Conservation (phyloP, 1,140 invertebrate species). For the Copidosoma floridanum region DNA sequence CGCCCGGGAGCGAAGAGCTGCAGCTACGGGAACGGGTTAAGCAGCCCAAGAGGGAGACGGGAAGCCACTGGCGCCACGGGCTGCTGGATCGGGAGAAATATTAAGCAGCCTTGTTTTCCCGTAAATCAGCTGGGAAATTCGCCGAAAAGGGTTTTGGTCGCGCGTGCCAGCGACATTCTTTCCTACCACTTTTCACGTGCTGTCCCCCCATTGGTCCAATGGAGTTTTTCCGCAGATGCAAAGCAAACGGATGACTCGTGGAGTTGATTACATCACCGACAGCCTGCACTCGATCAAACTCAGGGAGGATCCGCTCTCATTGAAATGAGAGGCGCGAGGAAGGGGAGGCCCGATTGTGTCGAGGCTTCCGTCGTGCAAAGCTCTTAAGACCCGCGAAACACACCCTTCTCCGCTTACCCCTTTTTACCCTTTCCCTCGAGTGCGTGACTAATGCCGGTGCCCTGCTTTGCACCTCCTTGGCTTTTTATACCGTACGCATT, state of each 20-base stretch:
- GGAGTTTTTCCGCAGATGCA: too few species aligned
- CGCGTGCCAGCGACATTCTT: slow-evolving; percentile 25
- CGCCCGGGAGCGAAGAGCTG: slow-evolving; percentile 17
- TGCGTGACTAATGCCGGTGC: slow-evolving; percentile 42
- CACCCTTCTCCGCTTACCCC: too few species aligned
- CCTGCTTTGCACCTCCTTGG: too few species aligned
- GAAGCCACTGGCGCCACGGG: slow-evolving; percentile 49
- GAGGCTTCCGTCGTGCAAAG: slow-evolving; percentile 3
- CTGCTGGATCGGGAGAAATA: slow-evolving; percentile 52
- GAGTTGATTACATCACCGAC: too few species aligned
- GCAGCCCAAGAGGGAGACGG: slow-evolving; percentile 46
- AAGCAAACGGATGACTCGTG: too few species aligned
- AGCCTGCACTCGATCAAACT: too few species aligned
- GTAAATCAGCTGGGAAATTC: slow-evolving; percentile 56
- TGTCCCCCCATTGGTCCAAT: neutral
- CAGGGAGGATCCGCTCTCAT: too few species aligned
- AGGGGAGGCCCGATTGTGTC: slow-evolving; percentile 22
- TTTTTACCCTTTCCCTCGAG: too few species aligned
- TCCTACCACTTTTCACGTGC: slow-evolving; percentile 19
- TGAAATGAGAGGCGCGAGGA: too few species aligned
- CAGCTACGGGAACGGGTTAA: slow-evolving; percentile 43
- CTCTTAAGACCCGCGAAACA: slow-evolving; percentile 22
- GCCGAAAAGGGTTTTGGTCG: slow-evolving; percentile 50
- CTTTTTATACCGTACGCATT: too few species aligned
- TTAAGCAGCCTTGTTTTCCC: slow-evolving; percentile 57